Conservation (phyloP, 2,888 invertebrate genomes). For the Polydrusus cervinus region DNA sequence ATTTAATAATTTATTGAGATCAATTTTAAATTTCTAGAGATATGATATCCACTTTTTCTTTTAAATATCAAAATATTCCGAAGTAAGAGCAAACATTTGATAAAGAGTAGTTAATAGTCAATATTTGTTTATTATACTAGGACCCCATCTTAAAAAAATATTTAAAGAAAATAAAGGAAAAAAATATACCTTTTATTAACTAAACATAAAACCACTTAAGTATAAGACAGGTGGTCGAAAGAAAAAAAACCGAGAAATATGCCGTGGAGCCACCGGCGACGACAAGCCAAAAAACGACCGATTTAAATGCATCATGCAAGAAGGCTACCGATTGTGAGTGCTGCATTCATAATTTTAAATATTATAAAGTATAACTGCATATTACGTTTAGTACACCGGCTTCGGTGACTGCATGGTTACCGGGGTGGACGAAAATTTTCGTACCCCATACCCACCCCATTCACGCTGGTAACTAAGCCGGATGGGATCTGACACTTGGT, state of each 20-base stretch:
- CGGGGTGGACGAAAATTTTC: too few species aligned
- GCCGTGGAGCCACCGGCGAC: slow-evolving; percentile 16
- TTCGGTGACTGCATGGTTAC: too few species aligned
- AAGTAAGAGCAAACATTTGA: too few species aligned
- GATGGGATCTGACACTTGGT: too few species aligned
- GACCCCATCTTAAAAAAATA: background rate
- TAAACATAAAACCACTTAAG: slow-evolving; percentile 19
- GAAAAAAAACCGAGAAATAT: slow-evolving; percentile 8
- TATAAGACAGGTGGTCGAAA: slow-evolving; percentile 26
- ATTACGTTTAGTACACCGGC: slow-evolving; percentile 32
- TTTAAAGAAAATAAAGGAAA: background rate
- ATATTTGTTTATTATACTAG: background rate
- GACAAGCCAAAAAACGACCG: slow-evolving; percentile 34
- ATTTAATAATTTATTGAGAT: too few species aligned
- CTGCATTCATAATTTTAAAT: slow-evolving; percentile 38
- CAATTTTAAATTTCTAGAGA: too few species aligned
- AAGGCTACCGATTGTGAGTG: slow-evolving; percentile 43
- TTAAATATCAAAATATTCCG: too few species aligned
- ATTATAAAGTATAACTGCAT: slow-evolving; percentile 31
- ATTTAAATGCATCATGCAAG: slow-evolving; percentile 33
- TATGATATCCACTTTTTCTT: too few species aligned
- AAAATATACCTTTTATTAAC: background rate
- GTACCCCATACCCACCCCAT: too few species aligned
- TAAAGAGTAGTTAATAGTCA: too few species aligned
- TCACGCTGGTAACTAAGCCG: too few species aligned